phyloP scores from a whole-genome alignment of 2,797 vertebrate genomes.

The Halcyon badia region DNA sequence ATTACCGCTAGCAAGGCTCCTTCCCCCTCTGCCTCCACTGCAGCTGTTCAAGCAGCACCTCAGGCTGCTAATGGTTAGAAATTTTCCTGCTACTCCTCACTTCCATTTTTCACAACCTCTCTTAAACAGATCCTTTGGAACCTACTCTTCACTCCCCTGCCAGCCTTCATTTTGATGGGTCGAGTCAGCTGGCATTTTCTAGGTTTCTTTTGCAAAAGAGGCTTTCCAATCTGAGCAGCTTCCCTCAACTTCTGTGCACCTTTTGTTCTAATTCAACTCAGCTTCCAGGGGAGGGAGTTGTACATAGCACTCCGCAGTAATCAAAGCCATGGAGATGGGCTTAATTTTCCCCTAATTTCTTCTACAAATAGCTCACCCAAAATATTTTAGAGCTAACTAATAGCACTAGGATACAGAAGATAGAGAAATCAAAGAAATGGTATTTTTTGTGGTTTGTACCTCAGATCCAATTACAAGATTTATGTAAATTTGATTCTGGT shows the following conservation, averaged over 20 bases:
- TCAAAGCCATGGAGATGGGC: background rate
- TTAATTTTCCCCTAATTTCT: background rate
- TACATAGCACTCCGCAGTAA: background rate
- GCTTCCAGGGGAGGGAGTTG: background rate
- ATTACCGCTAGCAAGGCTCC: background rate
- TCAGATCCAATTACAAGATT: background rate
- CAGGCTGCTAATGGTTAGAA: fast-evolving
- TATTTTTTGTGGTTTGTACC: background rate
- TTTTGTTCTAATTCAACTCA: background rate
- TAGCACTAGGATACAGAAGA: background rate
- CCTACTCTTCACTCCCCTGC: background rate
- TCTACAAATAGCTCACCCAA: background rate
- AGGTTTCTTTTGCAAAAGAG: background rate
- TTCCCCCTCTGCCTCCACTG: background rate
- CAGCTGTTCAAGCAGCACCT: background rate
- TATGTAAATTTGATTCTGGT: background rate
- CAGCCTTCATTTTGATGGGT: background rate
- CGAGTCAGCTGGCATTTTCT: fast-evolving
- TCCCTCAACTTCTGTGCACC: background rate
- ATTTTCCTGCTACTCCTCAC: background rate
- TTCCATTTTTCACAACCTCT: background rate
- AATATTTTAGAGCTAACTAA: background rate
- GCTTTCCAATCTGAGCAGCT: background rate
- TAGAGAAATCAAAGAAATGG: background rate
- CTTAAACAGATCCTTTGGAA: background rate